Evolutionary conservation across 2,113 vertebrate genomes (phyloP), one percentile per base, ranked within the genome.

Genomic region (Cyprinodon brontotheroides): DNA sequence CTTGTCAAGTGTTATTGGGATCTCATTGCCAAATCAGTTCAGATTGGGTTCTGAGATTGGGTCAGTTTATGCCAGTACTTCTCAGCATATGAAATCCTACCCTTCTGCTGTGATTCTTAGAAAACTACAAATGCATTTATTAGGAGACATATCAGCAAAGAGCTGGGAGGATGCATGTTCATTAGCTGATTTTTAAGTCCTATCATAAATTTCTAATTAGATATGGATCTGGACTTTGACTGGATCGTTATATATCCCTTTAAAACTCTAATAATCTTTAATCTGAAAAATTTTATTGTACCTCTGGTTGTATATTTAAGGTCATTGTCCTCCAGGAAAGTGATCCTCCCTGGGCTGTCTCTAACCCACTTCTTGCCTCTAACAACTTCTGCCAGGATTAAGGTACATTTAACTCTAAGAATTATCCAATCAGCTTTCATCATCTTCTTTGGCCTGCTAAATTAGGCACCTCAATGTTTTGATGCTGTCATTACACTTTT

Each of bases 1-100:
- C 87, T 87, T 91, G 91, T 91, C 89, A 73, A 86, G 87, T 92
- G 87, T 87, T 89, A 90, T 92, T 91, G 87, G 81, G 83, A 74
- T 45, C 77, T 75, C 86, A 80, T 45, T 82, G 84, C 80, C 84
- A 86, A 88, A 91, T 89, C 88, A 85, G 86, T 86, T 90, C n/a
- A 43, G 79, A 84, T 29, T 29, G 29, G 29, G 81, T 45, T 15
- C 71, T 61, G 72, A n/a, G 79, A 78, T 61, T 80, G 82, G 85
- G 79, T 87, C 89, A 81, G 71, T 72, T 77, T 82, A 48, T 62
- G 79, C 61, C 66, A 79, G 74, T 41, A 68, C 73, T 61, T 68
- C 63, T 82, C 81, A 84, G 83, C 86, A 86, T 88, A 88, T 75
- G 79, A 86, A 87, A 83, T 85, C 71, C 70, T 9, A 43, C 20